Base-by-base conservation (phyloP, 2,113 vertebrate genomes). In the Nannospalax galili region DNA sequence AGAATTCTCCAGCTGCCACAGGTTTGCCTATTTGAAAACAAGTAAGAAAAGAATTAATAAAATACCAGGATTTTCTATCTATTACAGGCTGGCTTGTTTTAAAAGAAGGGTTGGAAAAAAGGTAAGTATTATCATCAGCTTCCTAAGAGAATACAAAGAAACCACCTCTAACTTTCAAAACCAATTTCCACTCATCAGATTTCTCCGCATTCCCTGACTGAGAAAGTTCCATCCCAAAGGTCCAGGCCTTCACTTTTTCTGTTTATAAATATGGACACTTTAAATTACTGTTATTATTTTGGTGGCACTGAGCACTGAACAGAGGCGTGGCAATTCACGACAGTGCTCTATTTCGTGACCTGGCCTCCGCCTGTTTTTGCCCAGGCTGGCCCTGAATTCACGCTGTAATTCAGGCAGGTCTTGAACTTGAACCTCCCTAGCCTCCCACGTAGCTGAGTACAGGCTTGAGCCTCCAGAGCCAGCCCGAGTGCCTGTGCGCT, bases 1-100 rank as follows among this genome's bases (percentile, higher is more conserved):
- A 99, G 85, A 99, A 99, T 96, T 98, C 97, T 19, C 98, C 98
- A 11, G 97, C 8, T 40, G 88, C 75, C 48, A 98, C 98, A 48
- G 96, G 92, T 90, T 92, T 97, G 67, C 99, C 99, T 99, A 85
- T 77, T 89, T 69, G 65, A 62, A 87, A 93, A 58, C 84, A 85
- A 92, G 20, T 8, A 95, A 87, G 84, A 17, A 84, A 79, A 81
- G 1, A 35, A 48, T 74, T 32, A 7, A 64, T 74, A 67, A 35
- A 4, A 20, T 40, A 79, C n/a, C 2, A 92, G 73, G 99, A 99
- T 93, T 98, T 92, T 16, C 98, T 98, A 58, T 82, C 98, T 98
- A 58, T 82, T 37, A 98, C 92, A 80, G 94, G 90, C 65, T 85
- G 96, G 74, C 98, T 98, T 99, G 89, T 67, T 90, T 58, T 48